Base-by-base conservation (phyloP, 1,140 invertebrate genomes). In the Paracyclopina nana region DNA sequence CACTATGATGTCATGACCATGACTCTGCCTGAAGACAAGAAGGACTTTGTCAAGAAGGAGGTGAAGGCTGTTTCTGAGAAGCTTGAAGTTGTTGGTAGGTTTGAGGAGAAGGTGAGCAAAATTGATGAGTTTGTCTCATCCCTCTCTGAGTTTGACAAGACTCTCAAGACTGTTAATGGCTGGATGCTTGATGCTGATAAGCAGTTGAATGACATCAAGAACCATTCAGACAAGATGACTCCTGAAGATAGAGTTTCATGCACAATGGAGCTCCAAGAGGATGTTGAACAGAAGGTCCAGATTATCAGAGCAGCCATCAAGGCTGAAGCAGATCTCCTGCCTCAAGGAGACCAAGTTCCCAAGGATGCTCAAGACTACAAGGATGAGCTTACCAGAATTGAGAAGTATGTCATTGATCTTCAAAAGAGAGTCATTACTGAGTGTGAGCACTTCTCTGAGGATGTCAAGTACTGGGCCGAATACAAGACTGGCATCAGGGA, bases 381-480 rank as follows among this genome's bases (percentile, higher is more conserved):
- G 40, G 41, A 52, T 29, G 50, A 52, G 50, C 38, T 52, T 16
- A 52, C 43, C 11, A 52, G 50, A 26, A 52, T 52, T 14, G 27
- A 46, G 12, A 27, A 52, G 25, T 52, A 22, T 27, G 31, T 52
- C 14, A 11, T 44, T 26, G 31, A 42, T 18, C 40, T 52, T 14
- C 38, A 52, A 27, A 40, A 52, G 34, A 52, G 43, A 26, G 34
- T 40, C 24, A 52, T 46, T 14, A n/a, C 34, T 26, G 50, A 52
- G 34, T 52, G 50, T 22, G 40, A 52, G 18, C 34, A 44, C 16
- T 52, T 24, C 41, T 52, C 50, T 14, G 50, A 58, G 54, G 57
- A 58, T 28, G 56, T 57, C 46, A 58, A 57, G 51, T 57, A 57
- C 52, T 58, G 54, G 53, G 57, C 57, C 25, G 57, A 58, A 25